phyloP scores from a whole-genome alignment of 2,113 vertebrate genomes.

The Barnardius zonarius region DNA sequence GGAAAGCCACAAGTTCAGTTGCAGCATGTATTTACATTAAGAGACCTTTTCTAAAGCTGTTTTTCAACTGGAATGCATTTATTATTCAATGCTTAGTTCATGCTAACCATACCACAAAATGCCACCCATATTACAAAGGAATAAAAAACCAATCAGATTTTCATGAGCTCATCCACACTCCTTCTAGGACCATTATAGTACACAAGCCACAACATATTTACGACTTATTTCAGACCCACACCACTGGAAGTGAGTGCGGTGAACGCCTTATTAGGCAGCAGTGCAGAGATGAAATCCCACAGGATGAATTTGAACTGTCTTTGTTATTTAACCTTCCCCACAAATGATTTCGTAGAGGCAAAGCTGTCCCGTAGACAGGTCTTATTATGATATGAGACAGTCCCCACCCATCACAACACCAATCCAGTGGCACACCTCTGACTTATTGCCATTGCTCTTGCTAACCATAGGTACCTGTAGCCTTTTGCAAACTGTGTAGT shows the following conservation, averaged over 20 bases:
- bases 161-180: background rate
- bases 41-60: background rate
- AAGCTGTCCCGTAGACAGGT: background rate
- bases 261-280: background rate
- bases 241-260: background rate
- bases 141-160: background rate
- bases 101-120: conserved; percentile 8
- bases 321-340: background rate
- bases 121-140: background rate
- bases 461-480: background rate
- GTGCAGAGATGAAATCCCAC: background rate
- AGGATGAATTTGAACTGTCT: background rate
- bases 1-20: background rate
- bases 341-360: background rate
- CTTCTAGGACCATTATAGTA: background rate
- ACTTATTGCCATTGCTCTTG: background rate
- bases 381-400: background rate
- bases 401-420: background rate
- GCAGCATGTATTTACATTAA: background rate
- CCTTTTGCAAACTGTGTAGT: background rate
- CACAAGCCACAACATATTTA: background rate
- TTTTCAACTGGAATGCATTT: background rate
- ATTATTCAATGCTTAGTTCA: background rate
- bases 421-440: background rate
- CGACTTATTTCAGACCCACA: background rate